Conservation (phyloP, 2,113 vertebrate species). For the Campylomormyrus tamandua region DNA sequence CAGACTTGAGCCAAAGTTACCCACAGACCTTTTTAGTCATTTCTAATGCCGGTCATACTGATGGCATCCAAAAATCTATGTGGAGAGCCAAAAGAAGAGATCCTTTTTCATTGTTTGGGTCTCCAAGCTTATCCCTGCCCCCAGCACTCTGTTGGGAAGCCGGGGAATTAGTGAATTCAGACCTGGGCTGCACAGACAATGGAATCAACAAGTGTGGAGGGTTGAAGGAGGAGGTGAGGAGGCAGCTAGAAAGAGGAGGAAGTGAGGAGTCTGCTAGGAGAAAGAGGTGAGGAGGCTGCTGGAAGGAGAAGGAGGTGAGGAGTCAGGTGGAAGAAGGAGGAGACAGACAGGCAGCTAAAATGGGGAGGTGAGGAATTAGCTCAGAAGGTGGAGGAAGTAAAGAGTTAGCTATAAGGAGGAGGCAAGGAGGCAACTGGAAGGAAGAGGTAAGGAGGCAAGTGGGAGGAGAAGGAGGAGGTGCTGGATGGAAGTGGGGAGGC, state of each 20-base stretch:
- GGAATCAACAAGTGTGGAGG: conserved; percentile 15
- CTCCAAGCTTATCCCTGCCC: conserved; percentile 7
- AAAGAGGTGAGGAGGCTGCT: neutral
- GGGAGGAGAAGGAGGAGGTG: neutral
- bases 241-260: neutral
- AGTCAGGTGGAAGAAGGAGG: neutral
- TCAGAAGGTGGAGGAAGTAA: neutral
- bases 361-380: neutral
- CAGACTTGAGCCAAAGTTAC: neutral
- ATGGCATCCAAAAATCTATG: neutral
- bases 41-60: neutral
- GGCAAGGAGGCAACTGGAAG: neutral
- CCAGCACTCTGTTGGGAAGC: conserved; percentile 31
- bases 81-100: conserved; percentile 22
- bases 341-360: neutral
- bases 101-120: conserved; percentile 27
- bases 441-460: neutral
- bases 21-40: neutral
- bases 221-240: neutral
- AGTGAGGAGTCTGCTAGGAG: neutral
- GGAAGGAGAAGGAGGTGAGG: neutral
- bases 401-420: neutral
- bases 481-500: neutral
- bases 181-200: conserved; percentile 34
- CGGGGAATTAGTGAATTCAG: conserved; percentile 42